phyloP scores from a whole-genome alignment of 1,140 invertebrate genomes.

The Bombus difficillimus region DNA sequence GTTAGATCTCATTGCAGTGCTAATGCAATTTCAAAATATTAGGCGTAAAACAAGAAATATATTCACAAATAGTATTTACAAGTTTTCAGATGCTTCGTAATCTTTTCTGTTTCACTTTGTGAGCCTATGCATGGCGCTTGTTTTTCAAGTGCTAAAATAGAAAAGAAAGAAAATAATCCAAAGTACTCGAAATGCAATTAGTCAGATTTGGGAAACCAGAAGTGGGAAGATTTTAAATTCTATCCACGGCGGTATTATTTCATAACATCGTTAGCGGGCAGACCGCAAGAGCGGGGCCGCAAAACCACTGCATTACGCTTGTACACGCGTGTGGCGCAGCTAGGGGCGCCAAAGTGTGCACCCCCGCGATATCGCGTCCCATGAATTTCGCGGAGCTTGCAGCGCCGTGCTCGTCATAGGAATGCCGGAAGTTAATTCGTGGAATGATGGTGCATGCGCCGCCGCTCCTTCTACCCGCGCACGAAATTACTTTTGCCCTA shows the following conservation, averaged over 20 bases:
- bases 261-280: slow-evolving; percentile 5
- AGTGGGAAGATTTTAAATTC: slow-evolving; percentile 17
- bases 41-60: too few species aligned
- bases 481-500: slow-evolving; percentile 61
- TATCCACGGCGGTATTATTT: slow-evolving; percentile 16
- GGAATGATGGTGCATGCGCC: slow-evolving; percentile 57
- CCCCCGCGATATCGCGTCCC: slow-evolving; percentile 17
- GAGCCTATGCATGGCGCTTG: background rate
- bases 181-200: background rate
- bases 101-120: too few species aligned
- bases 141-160: background rate
- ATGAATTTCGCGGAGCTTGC: slow-evolving; percentile 49
- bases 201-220: slow-evolving; percentile 1
- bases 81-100: too few species aligned
- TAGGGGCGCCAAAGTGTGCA: background rate
- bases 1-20: too few species aligned
- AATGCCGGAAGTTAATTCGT: slow-evolving; percentile 73
- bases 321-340: background rate
- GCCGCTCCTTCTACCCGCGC: slow-evolving; percentile 32
- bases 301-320: slow-evolving; percentile 32
- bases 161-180: background rate
- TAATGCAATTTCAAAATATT: too few species aligned
- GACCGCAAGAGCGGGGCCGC: slow-evolving; percentile 23
- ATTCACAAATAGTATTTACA: too few species aligned
- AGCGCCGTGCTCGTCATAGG: slow-evolving; percentile 44